Evolutionary conservation across 2,113 vertebrate species (phyloP), one percentile per base, ranked within the genome.

Genomic region (Cinclus mexicanus): DNA sequence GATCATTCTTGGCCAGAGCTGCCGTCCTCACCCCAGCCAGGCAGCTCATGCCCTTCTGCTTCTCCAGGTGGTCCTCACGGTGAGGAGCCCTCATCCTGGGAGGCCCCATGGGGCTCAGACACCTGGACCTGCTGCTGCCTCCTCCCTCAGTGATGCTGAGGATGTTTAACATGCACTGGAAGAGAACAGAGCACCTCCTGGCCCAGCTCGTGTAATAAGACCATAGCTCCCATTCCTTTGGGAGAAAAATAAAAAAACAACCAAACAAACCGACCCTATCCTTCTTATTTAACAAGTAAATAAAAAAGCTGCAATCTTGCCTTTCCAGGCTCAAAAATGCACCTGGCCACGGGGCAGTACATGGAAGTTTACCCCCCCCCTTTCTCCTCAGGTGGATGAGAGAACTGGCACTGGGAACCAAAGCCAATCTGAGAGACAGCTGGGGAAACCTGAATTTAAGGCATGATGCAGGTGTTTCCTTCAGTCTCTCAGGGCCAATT

Each of bases 121-220:
- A 33, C 12, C 35, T 42, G 9, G 1, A 35, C 21, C 60, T 60
- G 44, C 59, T 16, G 10, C 74, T 52, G 69, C 46, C 23, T 85
- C 56, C 46, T 70, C 18, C 65, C 0, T 0, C 4, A 4, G 50
- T 0, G 2, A 53, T 37, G 41, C 29, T 2, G 1, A 85, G 70
- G 35, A 17, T 6, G 7, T 39, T 35, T 24, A 41, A 2, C 1
- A 0, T 1, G 26, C 44, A 20, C 33, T 2, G 1, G 35, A 28
- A 28, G 15, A 52, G 18, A 29, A 49, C 8, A 2, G 5, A 12
- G 28, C 12, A 41, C 8, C 17, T 37, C 53, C 68, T 42, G 2
- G 0, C 29, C 44, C 46, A 23, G 35, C 44, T 77, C 82, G 14
- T 0, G 0, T 10, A 9, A 49, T n/a, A n/a, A 78, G 5, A n/a